Base-by-base conservation (phyloP, 1,140 invertebrate species). In the Tribolium madens region DNA sequence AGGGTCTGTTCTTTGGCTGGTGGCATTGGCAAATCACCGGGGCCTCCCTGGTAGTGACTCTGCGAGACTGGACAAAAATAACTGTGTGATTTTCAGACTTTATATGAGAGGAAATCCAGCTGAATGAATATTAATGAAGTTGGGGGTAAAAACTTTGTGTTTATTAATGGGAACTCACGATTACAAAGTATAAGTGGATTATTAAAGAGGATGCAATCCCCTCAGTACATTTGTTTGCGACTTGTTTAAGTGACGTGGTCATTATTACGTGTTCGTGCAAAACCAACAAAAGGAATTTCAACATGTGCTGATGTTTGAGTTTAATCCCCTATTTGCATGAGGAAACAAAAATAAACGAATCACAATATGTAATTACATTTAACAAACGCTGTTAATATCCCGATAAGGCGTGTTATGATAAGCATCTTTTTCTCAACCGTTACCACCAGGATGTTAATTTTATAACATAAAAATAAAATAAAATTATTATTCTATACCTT, bases 1-100 rank as follows among this genome's bases (percentile, higher is more conserved):
- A 98, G 89, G 0, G 96, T 97, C 84, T 98, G 95, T 84, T 98
- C 95, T 84, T 96, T 95, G 71, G 91, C 91, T 17, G 92, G 92
- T 5, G 79, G 91, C 91, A 95, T 92, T 17, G 93, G 93, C 83
- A 95, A 88, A 83, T 95, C 93, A 14, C 86, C 87, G 17, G 86
- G 85, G 46, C 85, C 86, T 72, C 91, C 91, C 84, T 94, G 92
- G 85, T 95, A 95, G 84, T 93, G 94, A 81, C 93, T 92, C 85
- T 95, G 93, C 72, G 93, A 93, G 91, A 95, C 94, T 95, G 83
- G 15, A 57, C 15, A 21, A 15, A 50, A 50, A 50, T 12, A 50
- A 17, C 10, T 50, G 48, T 50, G 6, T 15, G 2, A 42, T 9
- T 42, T 42, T 42, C 4, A 42, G 10, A 36, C 10, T 7, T 31